These are phyloP conservation scores for Bradypus variegatus DNA, from an alignment of 2,797 vertebrate species.

Conservation along the genomic window DNA sequence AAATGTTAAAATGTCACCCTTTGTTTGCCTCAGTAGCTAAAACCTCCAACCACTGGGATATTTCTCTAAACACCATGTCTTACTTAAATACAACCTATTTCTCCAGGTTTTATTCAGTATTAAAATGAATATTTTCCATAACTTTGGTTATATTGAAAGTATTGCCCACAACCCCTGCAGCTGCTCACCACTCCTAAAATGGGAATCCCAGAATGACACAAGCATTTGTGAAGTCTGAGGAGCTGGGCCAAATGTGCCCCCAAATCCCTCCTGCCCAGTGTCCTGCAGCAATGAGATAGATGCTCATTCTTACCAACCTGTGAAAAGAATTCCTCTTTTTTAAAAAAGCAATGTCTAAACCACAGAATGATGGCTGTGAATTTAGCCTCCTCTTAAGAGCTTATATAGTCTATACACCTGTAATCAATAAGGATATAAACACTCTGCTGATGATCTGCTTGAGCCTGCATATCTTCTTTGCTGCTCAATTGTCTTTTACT, in stretches of 20 bases:
- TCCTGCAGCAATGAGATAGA: background rate
- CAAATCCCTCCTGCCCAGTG: background rate
- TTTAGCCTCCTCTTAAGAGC: background rate
- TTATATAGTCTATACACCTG: background rate
- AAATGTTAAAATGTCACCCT: background rate
- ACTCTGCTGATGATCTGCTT: background rate
- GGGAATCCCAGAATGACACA: background rate
- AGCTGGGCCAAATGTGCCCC: background rate
- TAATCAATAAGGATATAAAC: too few species aligned
- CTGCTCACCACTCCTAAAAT: background rate
- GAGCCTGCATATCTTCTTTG: too few species aligned
- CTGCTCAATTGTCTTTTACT: too few species aligned
- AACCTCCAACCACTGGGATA: background rate
- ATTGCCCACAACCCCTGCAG: background rate
- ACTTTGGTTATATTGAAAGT: background rate
- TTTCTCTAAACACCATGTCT: background rate
- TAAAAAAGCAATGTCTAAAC: background rate
- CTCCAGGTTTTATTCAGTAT: background rate
- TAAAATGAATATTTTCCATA: constrained; percentile 1
- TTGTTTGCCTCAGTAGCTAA: background rate
- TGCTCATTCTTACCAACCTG: background rate
- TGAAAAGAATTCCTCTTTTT: background rate
- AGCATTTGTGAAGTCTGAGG: accelerated
- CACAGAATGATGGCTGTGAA: background rate
- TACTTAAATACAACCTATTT: background rate